These are phyloP conservation scores for Drosophila lutescens DNA, from an alignment of 2,888 invertebrate genomes.

Conservation along the genomic window DNA sequence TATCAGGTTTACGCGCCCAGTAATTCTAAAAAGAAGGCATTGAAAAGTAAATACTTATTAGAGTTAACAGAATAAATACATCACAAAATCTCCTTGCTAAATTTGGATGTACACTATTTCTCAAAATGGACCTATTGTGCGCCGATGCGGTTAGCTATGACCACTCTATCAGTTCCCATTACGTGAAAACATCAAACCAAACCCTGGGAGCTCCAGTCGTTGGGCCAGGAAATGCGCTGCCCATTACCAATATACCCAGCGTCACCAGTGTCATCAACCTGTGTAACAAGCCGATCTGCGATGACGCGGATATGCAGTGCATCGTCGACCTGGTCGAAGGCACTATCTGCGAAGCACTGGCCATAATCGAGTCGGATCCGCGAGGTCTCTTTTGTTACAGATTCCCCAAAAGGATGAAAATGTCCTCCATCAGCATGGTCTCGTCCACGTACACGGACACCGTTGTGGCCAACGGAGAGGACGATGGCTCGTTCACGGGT, in stretches of 20 bases:
- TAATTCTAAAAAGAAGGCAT: constrained; percentile 71
- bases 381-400: constrained; percentile 69
- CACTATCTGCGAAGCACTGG: constrained; percentile 59
- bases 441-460: neutral
- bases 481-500: neutral
- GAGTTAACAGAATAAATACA: neutral
- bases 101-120: neutral
- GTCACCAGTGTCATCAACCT: constrained; percentile 17
- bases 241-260: neutral
- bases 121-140: constrained; percentile 8
- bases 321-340: constrained; percentile 47
- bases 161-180: neutral
- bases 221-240: neutral
- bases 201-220: too few relatives aligned
- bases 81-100: neutral
- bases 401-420: constrained; percentile 32
- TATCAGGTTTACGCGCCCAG: constrained; percentile 82
- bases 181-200: neutral
- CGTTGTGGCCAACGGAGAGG: neutral
- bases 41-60: neutral
- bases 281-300: constrained; percentile 54
- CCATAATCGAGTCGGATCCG: constrained; percentile 63
- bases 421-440: neutral
- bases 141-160: neutral
- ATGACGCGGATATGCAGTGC: constrained; percentile 58